phyloP scores from a whole-genome alignment of 2,888 invertebrate genomes.

The Unio pictorum region DNA sequence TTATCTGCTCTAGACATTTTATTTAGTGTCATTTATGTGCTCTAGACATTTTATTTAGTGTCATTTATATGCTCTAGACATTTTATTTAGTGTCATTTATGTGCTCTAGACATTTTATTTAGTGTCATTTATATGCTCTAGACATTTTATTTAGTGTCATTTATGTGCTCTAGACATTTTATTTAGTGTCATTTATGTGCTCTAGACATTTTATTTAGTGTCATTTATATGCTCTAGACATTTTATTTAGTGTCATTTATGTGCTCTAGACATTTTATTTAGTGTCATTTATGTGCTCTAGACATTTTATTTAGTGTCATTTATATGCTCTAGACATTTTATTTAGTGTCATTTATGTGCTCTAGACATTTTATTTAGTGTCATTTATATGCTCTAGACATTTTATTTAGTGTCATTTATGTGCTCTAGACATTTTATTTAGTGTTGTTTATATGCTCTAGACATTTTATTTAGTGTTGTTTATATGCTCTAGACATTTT shows the following conservation, averaged over 20 bases:
- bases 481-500: neutral
- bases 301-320: neutral
- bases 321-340: neutral
- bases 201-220: neutral
- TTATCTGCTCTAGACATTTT: neutral
- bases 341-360: conserved; percentile 29
- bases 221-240: neutral
- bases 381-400: neutral
- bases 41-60: conserved; percentile 5
- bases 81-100: neutral
- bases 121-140: conserved; percentile 66
- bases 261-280: conserved; percentile 4
- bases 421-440: neutral
- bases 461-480: neutral
- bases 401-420: neutral
- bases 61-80: neutral
- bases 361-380: conserved; percentile 75
- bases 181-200: neutral
- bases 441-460: neutral
- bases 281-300: neutral
- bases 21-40: neutral
- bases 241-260: neutral
- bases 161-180: neutral
- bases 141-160: conserved; percentile 73
- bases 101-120: neutral